These are phyloP conservation scores for Xyrauchen texanus DNA, from an alignment of 2,113 vertebrate species.

Conservation along the genomic window DNA sequence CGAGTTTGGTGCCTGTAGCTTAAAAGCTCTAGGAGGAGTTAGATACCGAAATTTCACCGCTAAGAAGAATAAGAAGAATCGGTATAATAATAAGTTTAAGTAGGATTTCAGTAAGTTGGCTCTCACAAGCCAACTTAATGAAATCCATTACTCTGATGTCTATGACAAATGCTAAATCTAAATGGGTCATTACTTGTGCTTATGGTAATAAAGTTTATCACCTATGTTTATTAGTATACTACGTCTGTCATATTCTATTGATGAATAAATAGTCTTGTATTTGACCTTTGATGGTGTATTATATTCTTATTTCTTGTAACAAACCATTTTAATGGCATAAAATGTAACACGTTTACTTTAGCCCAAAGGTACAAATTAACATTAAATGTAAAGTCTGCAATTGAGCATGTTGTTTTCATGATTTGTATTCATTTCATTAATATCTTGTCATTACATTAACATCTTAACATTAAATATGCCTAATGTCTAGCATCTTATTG, in stretches of 20 bases:
- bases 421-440: too few relatives aligned
- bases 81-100: too few relatives aligned
- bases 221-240: not conserved
- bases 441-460: too few relatives aligned
- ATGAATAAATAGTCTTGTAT: not conserved
- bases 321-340: not conserved
- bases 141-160: not conserved
- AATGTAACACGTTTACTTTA: not conserved
- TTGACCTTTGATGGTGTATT: not conserved
- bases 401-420: not conserved
- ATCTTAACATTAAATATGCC: too few relatives aligned
- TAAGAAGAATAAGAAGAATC: too few relatives aligned
- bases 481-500: too few relatives aligned
- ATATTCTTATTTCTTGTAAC: not conserved
- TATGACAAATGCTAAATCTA: constrained; percentile 3
- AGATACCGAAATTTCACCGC: too few relatives aligned
- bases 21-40: too few relatives aligned
- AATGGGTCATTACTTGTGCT: constrained; percentile 19
- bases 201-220: not conserved
- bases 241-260: too few relatives aligned
- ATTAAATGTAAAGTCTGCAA: not conserved
- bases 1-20: too few relatives aligned
- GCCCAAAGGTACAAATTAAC: not conserved
- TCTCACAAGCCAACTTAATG: too few relatives aligned
- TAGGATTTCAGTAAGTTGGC: too few relatives aligned